phyloP scores from a whole-genome alignment of 2,113 vertebrate species.

The Anthoscopus minutus region DNA sequence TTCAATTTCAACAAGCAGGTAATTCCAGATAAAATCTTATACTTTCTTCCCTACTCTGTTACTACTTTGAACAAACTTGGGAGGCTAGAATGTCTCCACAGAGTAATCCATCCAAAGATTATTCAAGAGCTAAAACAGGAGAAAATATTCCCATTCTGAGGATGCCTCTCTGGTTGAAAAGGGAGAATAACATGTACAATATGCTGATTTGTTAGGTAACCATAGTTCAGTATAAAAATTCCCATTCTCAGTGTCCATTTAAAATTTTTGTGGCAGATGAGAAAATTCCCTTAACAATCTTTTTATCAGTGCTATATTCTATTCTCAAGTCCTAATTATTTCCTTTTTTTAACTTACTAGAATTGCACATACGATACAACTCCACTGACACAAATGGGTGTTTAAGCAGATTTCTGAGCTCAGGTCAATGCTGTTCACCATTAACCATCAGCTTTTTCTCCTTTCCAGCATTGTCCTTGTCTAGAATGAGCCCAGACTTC shows the following conservation, averaged over 20 bases:
- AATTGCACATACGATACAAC: fast-evolving
- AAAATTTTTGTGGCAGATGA: neutral
- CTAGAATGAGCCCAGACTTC: neutral
- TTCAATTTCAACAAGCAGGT: neutral
- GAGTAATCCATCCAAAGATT: neutral
- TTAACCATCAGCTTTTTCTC: neutral
- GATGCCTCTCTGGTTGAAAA: neutral
- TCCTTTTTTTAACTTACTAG: neutral
- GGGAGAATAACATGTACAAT: neutral
- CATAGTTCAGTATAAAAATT: neutral
- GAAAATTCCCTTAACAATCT: neutral
- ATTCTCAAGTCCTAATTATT: neutral
- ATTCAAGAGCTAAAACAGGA: neutral
- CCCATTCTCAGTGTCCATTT: neutral
- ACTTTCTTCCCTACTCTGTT: neutral
- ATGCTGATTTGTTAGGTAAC: neutral
- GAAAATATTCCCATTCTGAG: neutral
- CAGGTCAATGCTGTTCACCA: neutral
- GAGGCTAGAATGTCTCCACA: neutral
- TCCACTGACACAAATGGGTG: neutral
- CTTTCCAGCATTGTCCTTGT: neutral
- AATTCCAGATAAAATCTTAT: neutral
- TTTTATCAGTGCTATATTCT: neutral
- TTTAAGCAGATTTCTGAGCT: neutral
- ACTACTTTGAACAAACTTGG: neutral